These are phyloP conservation scores for Drosophila sproati DNA, from an alignment of 1,140 invertebrate species.

Conservation along the genomic window DNA sequence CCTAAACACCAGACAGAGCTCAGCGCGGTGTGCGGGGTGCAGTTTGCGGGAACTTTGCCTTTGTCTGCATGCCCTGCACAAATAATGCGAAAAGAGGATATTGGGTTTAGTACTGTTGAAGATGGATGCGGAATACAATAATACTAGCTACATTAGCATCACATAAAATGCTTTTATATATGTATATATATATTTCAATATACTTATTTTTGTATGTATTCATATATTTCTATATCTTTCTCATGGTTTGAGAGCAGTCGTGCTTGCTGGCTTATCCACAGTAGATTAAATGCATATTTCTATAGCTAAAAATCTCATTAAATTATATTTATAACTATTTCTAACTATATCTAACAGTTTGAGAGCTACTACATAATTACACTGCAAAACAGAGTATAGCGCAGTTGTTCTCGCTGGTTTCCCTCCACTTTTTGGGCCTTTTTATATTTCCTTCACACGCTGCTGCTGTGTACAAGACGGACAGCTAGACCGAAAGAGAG, in stretches of 20 bases:
- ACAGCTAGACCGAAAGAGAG: neutral
- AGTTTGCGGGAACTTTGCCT: slow-evolving; percentile 11
- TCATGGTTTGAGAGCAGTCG: no score
- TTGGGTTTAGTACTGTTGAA: neutral
- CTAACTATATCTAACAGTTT: neutral
- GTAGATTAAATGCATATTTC: no score
- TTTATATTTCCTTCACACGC: slow-evolving; percentile 61
- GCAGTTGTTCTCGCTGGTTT: slow-evolving; percentile 15
- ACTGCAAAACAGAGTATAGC: neutral
- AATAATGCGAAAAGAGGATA: neutral
- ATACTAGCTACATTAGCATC: no score
- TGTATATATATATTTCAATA: no score
- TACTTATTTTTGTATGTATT: no score
- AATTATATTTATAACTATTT: no score
- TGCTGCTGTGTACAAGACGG: neutral
- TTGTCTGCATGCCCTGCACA: slow-evolving; percentile 7
- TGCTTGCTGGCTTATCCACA: no score
- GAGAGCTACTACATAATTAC: neutral
- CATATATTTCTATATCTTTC: no score
- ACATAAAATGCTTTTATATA: no score
- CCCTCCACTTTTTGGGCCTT: slow-evolving; percentile 41
- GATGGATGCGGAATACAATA: no score
- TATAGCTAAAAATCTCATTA: no score
- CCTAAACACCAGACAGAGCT: slow-evolving; percentile 59
- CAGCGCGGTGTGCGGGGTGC: slow-evolving; percentile 33